Conservation (phyloP, 1,140 invertebrate genomes). For the Brachionus manjavacas region DNA sequence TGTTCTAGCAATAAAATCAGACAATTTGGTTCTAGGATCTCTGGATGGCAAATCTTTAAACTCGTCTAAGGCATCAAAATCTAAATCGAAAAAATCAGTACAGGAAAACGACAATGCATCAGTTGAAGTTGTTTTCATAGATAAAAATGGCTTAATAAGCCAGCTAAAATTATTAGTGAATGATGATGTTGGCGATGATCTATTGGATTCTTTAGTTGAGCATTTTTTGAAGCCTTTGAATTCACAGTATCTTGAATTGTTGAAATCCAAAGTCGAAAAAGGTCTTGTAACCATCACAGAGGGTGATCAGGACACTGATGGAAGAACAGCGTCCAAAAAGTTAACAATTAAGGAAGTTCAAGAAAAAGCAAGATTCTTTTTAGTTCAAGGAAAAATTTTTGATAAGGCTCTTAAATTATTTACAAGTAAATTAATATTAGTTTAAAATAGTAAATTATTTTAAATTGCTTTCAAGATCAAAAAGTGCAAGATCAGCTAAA, state of each 20-base stretch:
- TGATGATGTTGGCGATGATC: slow-evolving; percentile 14
- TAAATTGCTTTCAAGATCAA: neutral
- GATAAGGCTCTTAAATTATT: slow-evolving; percentile 75
- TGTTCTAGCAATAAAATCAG: slow-evolving; percentile 21
- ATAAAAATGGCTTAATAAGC: neutral
- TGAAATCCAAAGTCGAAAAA: slow-evolving; percentile 22
- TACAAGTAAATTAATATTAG: slow-evolving; percentile 50
- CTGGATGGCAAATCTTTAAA: neutral
- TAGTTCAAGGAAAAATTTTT: slow-evolving; percentile 72
- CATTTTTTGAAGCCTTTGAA: slow-evolving; percentile 3
- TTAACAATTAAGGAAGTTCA: slow-evolving; percentile 74
- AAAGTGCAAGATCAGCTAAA: slow-evolving; percentile 13
- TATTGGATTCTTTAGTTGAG: slow-evolving; percentile 8
- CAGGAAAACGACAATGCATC: neutral
- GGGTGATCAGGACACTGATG: neutral
- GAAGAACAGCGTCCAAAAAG: slow-evolving; percentile 58
- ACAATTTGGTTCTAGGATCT: neutral
- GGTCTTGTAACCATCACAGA: neutral
- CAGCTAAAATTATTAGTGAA: neutral
- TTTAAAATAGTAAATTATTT: neutral
- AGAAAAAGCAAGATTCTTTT: slow-evolving; percentile 71
- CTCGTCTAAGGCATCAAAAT: neutral
- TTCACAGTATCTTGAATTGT: slow-evolving; percentile 20
- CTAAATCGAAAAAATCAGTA: slow-evolving; percentile 28
- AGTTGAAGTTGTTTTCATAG: slow-evolving; percentile 10